Conservation (phyloP, 1,140 invertebrate species). For the Drosophila repleta region DNA sequence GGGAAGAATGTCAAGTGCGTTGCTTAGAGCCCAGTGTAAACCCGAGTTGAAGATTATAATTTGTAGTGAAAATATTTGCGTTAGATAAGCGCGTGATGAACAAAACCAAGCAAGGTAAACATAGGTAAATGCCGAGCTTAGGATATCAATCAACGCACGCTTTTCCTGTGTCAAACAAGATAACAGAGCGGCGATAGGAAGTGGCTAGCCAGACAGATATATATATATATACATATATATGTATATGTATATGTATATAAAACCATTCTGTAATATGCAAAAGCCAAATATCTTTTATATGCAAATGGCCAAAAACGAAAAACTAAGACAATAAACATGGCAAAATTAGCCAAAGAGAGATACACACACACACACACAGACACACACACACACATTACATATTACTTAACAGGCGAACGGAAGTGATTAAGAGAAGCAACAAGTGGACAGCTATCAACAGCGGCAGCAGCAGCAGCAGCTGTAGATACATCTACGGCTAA, state of each 20-base stretch:
- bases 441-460: constrained; percentile 27
- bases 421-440: constrained; percentile 73
- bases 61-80: not conserved
- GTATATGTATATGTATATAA: not conserved
- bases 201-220: too few species aligned
- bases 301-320: constrained; percentile 20
- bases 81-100: not conserved
- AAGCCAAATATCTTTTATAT: constrained; percentile 13
- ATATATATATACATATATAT: too few species aligned
- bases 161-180: not conserved
- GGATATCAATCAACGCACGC: constrained; percentile 1
- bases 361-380: not conserved
- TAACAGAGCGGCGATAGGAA: not conserved
- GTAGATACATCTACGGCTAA: constrained; percentile 9
- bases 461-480: not conserved
- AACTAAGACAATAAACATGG: constrained; percentile 38
- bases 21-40: constrained; percentile 7
- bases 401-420: constrained; percentile 73
- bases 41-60: constrained; percentile 1
- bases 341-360: constrained; percentile 32
- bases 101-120: not conserved
- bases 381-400: constrained; percentile 5
- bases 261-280: constrained; percentile 44
- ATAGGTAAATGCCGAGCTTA: not conserved
- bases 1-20: constrained; percentile 9